These are phyloP conservation scores for Aproaerema taeniolella DNA, from an alignment of 2,888 invertebrate species.

Conservation along the genomic window DNA sequence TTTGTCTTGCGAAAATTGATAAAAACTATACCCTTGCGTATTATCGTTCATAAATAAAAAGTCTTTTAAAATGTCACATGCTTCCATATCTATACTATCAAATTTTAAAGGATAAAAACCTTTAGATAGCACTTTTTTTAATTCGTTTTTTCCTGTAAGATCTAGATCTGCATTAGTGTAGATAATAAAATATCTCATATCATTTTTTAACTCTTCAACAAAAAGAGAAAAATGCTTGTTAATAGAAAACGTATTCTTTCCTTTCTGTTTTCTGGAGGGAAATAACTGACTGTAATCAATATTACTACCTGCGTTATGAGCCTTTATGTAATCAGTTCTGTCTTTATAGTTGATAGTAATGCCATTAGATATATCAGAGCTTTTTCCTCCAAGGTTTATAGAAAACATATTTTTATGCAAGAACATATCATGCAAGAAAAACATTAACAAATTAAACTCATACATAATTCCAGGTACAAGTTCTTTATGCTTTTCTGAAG, in stretches of 20 bases:
- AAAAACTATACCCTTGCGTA: slow-evolving; percentile 17
- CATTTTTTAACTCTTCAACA: slow-evolving; percentile 16
- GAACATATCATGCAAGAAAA: slow-evolving; percentile 23
- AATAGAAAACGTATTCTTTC: slow-evolving; percentile 19
- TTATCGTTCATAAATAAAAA: slow-evolving; percentile 17
- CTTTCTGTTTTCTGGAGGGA: slow-evolving; percentile 16
- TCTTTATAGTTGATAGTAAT: slow-evolving; percentile 20
- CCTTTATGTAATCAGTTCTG: slow-evolving; percentile 19
- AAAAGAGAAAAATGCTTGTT: slow-evolving; percentile 23
- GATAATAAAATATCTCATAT: slow-evolving; percentile 16
- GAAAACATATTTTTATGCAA: slow-evolving; percentile 17
- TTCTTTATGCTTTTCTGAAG: slow-evolving; percentile 20
- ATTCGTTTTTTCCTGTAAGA: slow-evolving; percentile 20
- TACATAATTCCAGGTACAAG: slow-evolving; percentile 20
- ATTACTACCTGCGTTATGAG: slow-evolving; percentile 19
- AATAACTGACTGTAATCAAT: slow-evolving; percentile 22
- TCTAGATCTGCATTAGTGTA: slow-evolving; percentile 23
- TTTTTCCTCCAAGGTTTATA: slow-evolving; percentile 21
- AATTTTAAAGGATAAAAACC: slow-evolving; percentile 23
- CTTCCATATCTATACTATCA: slow-evolving; percentile 15
- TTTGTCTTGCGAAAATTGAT: slow-evolving; percentile 21
- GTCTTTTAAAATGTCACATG: slow-evolving; percentile 17
- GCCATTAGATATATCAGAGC: slow-evolving; percentile 21
- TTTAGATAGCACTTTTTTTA: slow-evolving; percentile 21
- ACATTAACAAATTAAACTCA: slow-evolving; percentile 25